Evolutionary conservation across 2,113 vertebrate genomes (phyloP).

Genomic region (Gnathonemus longibarbis): DNA sequence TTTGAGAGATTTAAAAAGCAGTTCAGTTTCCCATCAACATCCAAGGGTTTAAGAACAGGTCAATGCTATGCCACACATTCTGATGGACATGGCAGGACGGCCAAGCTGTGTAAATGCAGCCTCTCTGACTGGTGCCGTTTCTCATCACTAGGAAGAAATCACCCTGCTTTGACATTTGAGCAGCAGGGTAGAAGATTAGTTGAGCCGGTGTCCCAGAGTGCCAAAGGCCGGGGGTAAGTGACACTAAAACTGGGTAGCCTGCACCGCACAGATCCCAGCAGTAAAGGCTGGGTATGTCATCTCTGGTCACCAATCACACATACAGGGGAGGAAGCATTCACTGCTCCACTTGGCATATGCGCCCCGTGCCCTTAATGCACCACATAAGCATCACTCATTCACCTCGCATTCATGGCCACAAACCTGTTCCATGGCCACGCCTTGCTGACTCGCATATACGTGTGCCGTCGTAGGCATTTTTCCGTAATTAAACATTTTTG

Average conservation of each 20-base stretch:
- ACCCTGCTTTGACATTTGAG: neutral
- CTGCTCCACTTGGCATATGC: neutral
- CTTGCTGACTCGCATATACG: neutral
- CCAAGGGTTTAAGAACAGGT: neutral
- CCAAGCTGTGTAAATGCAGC: neutral
- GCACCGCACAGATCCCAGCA: neutral
- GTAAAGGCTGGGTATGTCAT: neutral
- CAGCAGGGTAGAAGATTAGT: slow-evolving; percentile 9
- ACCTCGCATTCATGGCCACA: neutral
- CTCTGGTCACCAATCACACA: neutral
- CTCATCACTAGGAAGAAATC: neutral
- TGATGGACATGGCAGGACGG: neutral
- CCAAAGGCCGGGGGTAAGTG: neutral
- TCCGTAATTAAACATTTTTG: neutral
- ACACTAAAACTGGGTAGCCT: neutral
- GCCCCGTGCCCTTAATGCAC: neutral
- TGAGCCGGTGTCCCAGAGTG: neutral
- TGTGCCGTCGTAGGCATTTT: neutral
- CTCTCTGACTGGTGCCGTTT: neutral
- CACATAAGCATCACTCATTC: neutral
- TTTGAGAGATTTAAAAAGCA: neutral
- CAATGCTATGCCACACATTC: neutral
- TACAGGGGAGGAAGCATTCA: neutral
- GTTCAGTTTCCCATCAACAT: neutral
- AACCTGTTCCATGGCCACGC: neutral